phyloP scores from a whole-genome alignment of 2,113 vertebrate genomes.

The Pseudonaja textilis region DNA sequence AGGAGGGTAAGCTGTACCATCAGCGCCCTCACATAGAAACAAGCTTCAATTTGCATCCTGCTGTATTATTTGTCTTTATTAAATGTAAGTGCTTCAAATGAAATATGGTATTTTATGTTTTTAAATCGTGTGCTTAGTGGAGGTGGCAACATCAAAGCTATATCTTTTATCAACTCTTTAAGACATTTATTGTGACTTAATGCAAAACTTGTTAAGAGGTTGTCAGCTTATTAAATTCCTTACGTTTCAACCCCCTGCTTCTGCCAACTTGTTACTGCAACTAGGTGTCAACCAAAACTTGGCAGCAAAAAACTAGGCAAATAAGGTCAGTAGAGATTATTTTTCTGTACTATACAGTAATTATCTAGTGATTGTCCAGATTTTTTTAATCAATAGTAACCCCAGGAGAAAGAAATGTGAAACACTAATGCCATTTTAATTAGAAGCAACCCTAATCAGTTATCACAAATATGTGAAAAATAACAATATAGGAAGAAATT shows the following conservation, averaged over 20 bases:
- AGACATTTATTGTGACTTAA: not conserved
- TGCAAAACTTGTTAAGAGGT: not conserved
- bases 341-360: not conserved
- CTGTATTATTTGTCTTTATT: not conserved
- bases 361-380: not conserved
- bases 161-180: too few species aligned
- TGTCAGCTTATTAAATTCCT: not conserved
- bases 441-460: not conserved
- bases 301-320: not conserved
- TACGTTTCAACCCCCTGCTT: not conserved
- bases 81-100: too few species aligned
- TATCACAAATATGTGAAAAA: not conserved
- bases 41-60: not conserved
- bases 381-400: not conserved
- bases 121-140: too few species aligned
- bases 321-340: not conserved
- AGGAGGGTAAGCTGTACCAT: not conserved
- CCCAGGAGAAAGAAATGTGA: not conserved
- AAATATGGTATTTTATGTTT: too few species aligned
- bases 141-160: too few species aligned
- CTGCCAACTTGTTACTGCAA: not conserved
- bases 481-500: not conserved
- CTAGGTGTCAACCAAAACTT: not conserved
- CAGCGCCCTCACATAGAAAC: not conserved
- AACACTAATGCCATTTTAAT: not conserved